Base-by-base conservation (phyloP, 2,113 vertebrate genomes). In the Bubo bubo region DNA sequence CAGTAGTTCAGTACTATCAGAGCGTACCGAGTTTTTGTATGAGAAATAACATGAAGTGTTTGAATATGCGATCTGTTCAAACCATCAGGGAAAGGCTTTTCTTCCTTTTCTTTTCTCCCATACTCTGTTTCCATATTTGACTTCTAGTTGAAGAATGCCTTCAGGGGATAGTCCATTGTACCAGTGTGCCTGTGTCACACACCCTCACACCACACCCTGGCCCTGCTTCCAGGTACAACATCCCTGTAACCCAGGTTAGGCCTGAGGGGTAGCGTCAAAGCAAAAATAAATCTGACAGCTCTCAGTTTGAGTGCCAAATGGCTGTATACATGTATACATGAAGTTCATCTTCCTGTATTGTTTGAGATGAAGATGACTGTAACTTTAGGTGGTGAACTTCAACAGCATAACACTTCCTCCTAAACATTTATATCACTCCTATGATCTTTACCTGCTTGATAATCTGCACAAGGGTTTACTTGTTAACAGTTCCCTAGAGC, bases 181-280 rank as follows among this genome's bases (percentile, higher is more conserved):
- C 23, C 73, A 47, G 7, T 0, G 0, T 4, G 4, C 43, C 63
- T 56, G 11, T 45, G 15, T 39, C 3, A 0, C 13, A 17, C 6
- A 16, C 8, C 6, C 27, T 6, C 10, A 9, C 10, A 28, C 14
- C 1, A 0, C 43, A 75, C 9, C 8, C 19, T 45, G 8, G 18
- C 30, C n/a, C 24, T 59, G 10, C 12, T 77, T 47, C 28, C n/a
- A 53, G 1, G 0, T 35, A n/a, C 24, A 66, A 7, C 32, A 19
- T 4, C 7, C 8, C 30, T 18, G 2, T 12, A 50, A 56, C 39
- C 35, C 6, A 3, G 14, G 14, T 50, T 66, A 62, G 23, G 15
- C 68, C 73, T 52, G 34, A 19, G 11, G 4, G 2, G 14, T 12
- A 14, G 24, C 3, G 4, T 47, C 28, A 79, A 13, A 52, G 32